A percentile compares a stretch with the other conserved stretches of the same genome.
Evolutionary conservation across 2,113 vertebrate genomes (phyloP).

Genomic region (Patagioenas fasciata): DNA sequence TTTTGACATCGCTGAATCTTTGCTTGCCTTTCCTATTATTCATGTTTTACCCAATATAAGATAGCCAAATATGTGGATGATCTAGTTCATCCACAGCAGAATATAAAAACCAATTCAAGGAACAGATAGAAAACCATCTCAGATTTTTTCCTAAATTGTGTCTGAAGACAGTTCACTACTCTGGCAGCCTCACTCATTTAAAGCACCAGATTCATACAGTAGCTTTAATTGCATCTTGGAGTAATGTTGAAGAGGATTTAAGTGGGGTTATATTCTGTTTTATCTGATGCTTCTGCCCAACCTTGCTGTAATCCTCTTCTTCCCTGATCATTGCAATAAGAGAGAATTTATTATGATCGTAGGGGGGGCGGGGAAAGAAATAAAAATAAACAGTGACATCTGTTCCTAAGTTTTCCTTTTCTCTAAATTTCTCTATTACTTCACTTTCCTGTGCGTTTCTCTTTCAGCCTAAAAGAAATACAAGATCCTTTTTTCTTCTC

Average conservation of each 20-base stretch:
- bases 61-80: not conserved
- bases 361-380: not conserved
- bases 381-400: constrained; percentile 27
- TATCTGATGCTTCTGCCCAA: constrained; percentile 22
- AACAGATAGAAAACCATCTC: not conserved
- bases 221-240: not conserved
- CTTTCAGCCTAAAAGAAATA: not conserved
- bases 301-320: not conserved
- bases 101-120: not conserved
- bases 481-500: not conserved
- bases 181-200: not conserved
- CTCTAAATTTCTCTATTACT: not conserved
- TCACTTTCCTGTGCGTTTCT: not conserved
- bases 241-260: not conserved
- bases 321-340: not conserved
- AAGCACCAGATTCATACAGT: not conserved
- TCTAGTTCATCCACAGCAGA: not conserved
- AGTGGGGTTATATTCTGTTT: not conserved
- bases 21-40: not conserved
- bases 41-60: not conserved
- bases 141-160: not conserved
- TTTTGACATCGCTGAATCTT: not conserved
- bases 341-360: constrained; percentile 28
- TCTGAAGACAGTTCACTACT: not conserved
- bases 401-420: not conserved